Base-by-base conservation (phyloP, 2,113 vertebrate species). In the Vulpes lagopus region DNA sequence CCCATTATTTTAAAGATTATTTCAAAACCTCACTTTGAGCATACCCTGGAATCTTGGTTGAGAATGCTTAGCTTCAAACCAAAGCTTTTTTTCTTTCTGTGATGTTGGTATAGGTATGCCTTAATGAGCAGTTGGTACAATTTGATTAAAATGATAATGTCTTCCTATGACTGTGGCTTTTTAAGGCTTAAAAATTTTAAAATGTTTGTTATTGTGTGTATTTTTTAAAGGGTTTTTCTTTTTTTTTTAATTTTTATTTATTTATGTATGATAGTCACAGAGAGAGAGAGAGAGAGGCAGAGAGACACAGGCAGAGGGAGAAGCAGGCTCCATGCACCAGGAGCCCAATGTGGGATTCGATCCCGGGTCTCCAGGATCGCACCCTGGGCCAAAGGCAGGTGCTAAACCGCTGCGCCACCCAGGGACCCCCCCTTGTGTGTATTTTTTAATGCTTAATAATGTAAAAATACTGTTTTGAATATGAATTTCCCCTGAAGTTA, bases 1-100 rank as follows among this genome's bases (percentile, higher is more conserved):
- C 20, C 65, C 25, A 51, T 71, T 95, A 55, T 94, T 82, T 91
- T 95, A 79, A 91, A 74, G 55, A 87, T 60, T 85, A 91, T 89
- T 91, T 16, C 35, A 86, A 59, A 88, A 81, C 95, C 30, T 64
- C 14, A 82, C 27, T 94, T 94, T 83, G 74, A 95, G 64, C 22
- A 19, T 82, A 92, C 23, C 27, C 11, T 94, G 4, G 22, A 90
- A 87, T 78, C 64, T 91, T 95, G 51, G 35, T 35, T 96, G 43
- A 49, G n/a, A 94, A 81, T n/a, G 80, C 2, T 30, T 92, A 65
- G 12, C 53, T 76, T 92, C 17, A 95, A 43, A 94, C 32, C 62
- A 43, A 78, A 64, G 6, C 7, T 86, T 86, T 38, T 32, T 51
- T 30, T 51, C 51, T 38, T 53, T 73, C 43, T 92, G 17, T 59